Conservation (phyloP, 2,113 vertebrate genomes). For the Sebastes schlegelii region DNA sequence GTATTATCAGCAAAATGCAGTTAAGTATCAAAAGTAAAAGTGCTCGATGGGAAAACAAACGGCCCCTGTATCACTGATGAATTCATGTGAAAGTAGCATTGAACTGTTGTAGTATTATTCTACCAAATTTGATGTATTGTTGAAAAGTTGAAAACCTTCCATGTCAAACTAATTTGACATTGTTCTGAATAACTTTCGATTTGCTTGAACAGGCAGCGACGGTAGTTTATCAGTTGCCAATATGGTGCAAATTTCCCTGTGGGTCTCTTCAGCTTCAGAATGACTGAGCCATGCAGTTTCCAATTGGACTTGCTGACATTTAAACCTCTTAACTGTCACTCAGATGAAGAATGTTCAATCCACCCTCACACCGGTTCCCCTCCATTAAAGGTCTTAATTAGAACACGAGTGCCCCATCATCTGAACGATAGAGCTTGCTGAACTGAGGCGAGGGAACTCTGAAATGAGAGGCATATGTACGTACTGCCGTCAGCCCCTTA, state of each 20-base stretch:
- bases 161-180: neutral
- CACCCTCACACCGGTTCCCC: slow-evolving; percentile 24
- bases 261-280: neutral
- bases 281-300: neutral
- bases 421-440: slow-evolving; percentile 13
- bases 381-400: slow-evolving; percentile 55
- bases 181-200: neutral
- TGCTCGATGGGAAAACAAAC: neutral
- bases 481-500: neutral
- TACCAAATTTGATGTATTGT: neutral
- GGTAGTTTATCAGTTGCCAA: neutral
- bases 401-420: slow-evolving; percentile 2
- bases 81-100: neutral
- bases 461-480: neutral
- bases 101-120: neutral
- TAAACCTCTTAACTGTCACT: slow-evolving; percentile 36
- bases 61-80: neutral
- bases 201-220: neutral
- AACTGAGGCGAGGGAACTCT: neutral
- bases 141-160: neutral
- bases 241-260: neutral
- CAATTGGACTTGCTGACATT: slow-evolving; percentile 40
- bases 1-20: neutral
- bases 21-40: neutral
- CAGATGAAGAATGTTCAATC: slow-evolving; percentile 24